Evolutionary conservation across 2,113 vertebrate genomes (phyloP).

Genomic region (Sylvicapra grimmia): DNA sequence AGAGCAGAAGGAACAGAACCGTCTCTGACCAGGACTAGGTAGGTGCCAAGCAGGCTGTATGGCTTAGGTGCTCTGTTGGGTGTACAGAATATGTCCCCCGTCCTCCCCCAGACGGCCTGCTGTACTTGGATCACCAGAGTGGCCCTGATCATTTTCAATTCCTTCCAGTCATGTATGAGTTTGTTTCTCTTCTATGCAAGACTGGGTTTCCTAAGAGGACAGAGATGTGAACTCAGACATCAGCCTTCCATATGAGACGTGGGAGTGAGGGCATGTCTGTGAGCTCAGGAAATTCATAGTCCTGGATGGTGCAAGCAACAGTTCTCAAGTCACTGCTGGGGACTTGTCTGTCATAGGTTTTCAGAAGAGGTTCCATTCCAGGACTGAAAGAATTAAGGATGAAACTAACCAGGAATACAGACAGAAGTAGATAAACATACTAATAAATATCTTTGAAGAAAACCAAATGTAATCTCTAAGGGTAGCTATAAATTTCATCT

Average conservation of each 20-base stretch:
- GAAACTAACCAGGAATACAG: not conserved
- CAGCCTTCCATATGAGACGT: not conserved
- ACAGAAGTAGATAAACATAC: not conserved
- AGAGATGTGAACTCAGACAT: not conserved
- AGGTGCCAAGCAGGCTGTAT: accelerated
- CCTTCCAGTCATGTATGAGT: not conserved
- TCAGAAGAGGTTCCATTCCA: not conserved
- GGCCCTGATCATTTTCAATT: not conserved
- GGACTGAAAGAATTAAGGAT: not conserved
- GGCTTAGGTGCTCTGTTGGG: not conserved
- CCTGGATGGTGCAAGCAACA: not conserved
- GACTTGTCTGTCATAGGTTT: not conserved
- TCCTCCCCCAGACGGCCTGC: accelerated
- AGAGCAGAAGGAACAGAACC: not conserved
- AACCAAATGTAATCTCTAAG: not conserved
- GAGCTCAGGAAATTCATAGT: accelerated
- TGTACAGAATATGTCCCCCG: not conserved
- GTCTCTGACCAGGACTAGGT: accelerated
- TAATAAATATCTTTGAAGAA: not conserved
- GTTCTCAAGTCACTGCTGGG: not conserved
- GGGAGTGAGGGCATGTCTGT: not conserved
- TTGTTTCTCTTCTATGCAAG: not conserved
- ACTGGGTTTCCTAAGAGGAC: not conserved
- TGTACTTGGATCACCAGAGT: accelerated
- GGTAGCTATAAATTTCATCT: not conserved